Evolutionary conservation across 2,888 invertebrate genomes (phyloP).

Genomic region (Macrosiphum euphorbiae): DNA sequence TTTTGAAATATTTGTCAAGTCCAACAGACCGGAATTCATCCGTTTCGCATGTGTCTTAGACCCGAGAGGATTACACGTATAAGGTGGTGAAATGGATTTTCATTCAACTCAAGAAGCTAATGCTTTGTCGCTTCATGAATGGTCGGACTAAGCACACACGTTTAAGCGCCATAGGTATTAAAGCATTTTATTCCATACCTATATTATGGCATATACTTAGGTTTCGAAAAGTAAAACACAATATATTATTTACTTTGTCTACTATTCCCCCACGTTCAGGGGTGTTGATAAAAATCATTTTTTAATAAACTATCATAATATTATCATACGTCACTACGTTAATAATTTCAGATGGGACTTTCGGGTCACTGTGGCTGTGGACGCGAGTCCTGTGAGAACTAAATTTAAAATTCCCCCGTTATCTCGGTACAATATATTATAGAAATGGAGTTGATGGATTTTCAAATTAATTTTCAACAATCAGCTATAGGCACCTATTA

Average conservation of each 20-base stretch:
- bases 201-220: background rate
- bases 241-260: background rate
- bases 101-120: constrained; percentile 37
- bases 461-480: background rate
- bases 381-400: background rate
- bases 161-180: background rate
- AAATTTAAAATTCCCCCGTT: background rate
- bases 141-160: background rate
- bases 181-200: background rate
- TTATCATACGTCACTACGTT: background rate
- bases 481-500: background rate
- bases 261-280: background rate
- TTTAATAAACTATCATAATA: background rate
- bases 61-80: constrained; percentile 35
- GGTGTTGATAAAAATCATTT: background rate
- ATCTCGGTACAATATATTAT: too few relatives aligned
- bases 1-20: constrained; percentile 35
- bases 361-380: background rate
- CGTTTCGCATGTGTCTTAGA: constrained; percentile 19
- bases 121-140: background rate
- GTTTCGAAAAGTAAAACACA: background rate
- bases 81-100: constrained; percentile 31
- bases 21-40: background rate
- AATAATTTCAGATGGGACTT: background rate
- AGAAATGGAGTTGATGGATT: background rate